Base-by-base conservation (phyloP, 2,888 invertebrate genomes). In the Anthophora plumipes region DNA sequence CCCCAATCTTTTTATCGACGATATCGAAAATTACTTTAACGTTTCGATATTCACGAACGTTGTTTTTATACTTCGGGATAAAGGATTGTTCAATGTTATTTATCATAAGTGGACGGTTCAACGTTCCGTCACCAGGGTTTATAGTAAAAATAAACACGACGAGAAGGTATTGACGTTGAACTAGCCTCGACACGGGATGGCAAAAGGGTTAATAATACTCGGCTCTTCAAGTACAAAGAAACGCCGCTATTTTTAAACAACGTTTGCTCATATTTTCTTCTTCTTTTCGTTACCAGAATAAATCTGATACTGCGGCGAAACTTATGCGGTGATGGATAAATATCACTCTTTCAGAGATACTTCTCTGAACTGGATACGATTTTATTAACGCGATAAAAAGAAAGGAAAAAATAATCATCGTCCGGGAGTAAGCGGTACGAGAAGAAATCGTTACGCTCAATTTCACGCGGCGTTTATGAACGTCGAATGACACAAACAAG, bases 171-270 rank as follows among this genome's bases (percentile, higher is more conserved):
- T 17, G 67, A 67, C 41, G 67, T 20, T 68, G 55, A 55, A 68
- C 55, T 68, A 68, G 67, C 55, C 55, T 41, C 67, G 43, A 25
- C 55, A 12, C n/a, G 20, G 48, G 11, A 17, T 55, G n/a, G 67
- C 55, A 46, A 68, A n/a, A 55, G 67, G 67, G 55, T 68, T 68
- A 68, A 55, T 68, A 68, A 68, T 68, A 68, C 41, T 8, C 25
- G 50, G 0, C 12, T 55, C 67, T 14, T 68, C 67, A 9, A 55
- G 67, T 55, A 68, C 67, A 55, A 43, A 68, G 67, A 55, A 68
- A 55, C 43, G n/a, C 39, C n/a, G n/a, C 5, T 68, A 25, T 68
- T 55, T 55, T 68, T 55, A 20, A n/a, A 8, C n/a, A 5, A 0
- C 17, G 60, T 22, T 61, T 46, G n/a, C n/a, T 54, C 43, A 5